Evolutionary conservation across 2,888 invertebrate species (phyloP).

Genomic region (Cheilosia impressa): DNA sequence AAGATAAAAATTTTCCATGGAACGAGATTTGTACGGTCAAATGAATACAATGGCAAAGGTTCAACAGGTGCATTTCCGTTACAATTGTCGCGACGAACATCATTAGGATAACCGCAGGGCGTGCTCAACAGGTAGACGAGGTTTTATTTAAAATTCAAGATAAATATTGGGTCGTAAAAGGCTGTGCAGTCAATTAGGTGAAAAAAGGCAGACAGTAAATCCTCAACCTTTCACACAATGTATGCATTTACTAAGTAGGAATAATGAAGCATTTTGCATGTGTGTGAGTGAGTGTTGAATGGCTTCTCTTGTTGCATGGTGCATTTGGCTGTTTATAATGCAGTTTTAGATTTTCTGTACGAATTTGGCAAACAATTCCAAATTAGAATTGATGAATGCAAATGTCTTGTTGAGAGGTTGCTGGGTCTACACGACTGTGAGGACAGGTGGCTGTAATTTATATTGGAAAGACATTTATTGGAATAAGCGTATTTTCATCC

Average conservation of each 20-base stretch:
- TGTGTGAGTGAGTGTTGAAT: too few relatives aligned
- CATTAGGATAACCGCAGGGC: conserved; percentile 20
- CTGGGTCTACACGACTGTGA: too few relatives aligned
- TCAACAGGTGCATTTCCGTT: conserved; percentile 60
- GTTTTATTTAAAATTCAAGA: not conserved
- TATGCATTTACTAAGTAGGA: not conserved
- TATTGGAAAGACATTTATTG: too few relatives aligned
- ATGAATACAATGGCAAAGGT: conserved; percentile 15
- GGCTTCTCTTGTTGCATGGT: too few relatives aligned
- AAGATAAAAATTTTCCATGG: conserved; percentile 31
- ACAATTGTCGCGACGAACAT: conserved; percentile 26
- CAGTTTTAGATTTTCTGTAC: too few relatives aligned
- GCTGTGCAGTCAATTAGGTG: conserved; percentile 10
- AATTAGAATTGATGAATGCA: too few relatives aligned
- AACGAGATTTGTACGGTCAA: conserved; percentile 16
- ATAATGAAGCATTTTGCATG: too few relatives aligned
- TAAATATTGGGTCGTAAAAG: conserved; percentile 1
- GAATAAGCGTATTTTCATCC: too few relatives aligned
- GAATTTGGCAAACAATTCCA: too few relatives aligned
- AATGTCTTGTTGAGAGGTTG: too few relatives aligned
- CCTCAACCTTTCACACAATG: not conserved
- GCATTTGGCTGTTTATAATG: too few relatives aligned
- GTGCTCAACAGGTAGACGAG: conserved; percentile 41
- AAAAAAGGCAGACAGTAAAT: conserved; percentile 1
- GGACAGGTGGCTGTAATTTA: too few relatives aligned